Conservation (phyloP, 2,797 vertebrate genomes). For the Acanthurus tractus region DNA sequence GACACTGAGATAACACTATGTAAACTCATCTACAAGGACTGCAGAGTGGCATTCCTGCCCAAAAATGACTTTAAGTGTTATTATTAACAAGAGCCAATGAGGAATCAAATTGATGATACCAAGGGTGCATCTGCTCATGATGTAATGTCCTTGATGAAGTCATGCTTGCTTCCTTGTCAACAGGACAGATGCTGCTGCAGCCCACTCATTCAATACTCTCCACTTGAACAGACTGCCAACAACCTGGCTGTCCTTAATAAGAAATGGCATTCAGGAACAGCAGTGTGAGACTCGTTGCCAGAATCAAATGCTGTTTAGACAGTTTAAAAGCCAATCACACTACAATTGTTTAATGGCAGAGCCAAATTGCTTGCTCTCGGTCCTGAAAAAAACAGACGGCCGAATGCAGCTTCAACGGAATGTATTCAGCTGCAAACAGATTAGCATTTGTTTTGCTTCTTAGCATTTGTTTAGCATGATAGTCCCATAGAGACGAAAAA, state of each 20-base stretch:
- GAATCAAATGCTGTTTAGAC: conserved; percentile 53
- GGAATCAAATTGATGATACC: conserved; percentile 48
- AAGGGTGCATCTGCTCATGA: conserved; percentile 57
- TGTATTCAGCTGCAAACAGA: conserved; percentile 61
- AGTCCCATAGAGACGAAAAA: conserved; percentile 42
- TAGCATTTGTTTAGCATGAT: conserved; percentile 57
- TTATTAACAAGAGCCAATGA: conserved; percentile 34
- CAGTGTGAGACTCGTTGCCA: conserved; percentile 40
- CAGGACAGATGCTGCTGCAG: conserved; percentile 69
- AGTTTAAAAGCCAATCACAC: conserved; percentile 68
- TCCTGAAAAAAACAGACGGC: conserved; percentile 37
- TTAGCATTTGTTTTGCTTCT: conserved; percentile 67
- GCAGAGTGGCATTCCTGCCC: neutral
- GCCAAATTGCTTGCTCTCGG: conserved; percentile 48
- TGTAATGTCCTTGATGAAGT: conserved; percentile 72
- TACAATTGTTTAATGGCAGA: conserved; percentile 46
- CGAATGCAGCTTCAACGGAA: conserved; percentile 23
- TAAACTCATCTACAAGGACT: neutral
- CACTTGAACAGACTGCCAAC: conserved; percentile 61
- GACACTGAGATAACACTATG: neutral
- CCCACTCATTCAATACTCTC: conserved; percentile 64
- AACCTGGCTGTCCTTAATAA: conserved; percentile 72
- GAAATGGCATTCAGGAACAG: conserved; percentile 65
- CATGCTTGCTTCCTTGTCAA: conserved; percentile 69
- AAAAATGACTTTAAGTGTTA: conserved; percentile 3